These are phyloP conservation scores for Drosophila miranda DNA, from an alignment of 1,140 invertebrate genomes.

Conservation along the genomic window DNA sequence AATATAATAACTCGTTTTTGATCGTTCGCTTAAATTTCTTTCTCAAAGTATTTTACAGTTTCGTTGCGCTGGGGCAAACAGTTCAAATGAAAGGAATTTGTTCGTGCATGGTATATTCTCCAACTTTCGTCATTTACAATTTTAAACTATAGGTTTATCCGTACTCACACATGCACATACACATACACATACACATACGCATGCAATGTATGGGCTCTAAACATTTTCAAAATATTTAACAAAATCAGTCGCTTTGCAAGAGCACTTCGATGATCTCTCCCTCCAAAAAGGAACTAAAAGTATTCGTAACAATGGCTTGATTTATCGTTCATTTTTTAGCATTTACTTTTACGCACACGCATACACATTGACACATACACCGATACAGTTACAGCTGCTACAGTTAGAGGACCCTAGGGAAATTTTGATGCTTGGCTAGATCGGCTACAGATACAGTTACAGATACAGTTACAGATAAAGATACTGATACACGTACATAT, in stretches of 20 bases:
- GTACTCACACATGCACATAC: constrained; percentile 16
- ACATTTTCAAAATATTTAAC: constrained; percentile 70
- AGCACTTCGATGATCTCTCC: constrained; percentile 27
- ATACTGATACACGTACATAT: constrained; percentile 64
- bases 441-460: constrained; percentile 54
- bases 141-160: constrained; percentile 59
- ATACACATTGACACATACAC: constrained; percentile 62
- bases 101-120: constrained; percentile 72
- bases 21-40: constrained; percentile 46
- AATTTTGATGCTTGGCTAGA: constrained; percentile 68
- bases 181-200: constrained; percentile 36
- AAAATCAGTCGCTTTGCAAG: constrained; percentile 73
- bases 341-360: constrained; percentile 59
- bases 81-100: constrained; percentile 80
- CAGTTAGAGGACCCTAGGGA: constrained; percentile 32
- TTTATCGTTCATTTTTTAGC: constrained; percentile 42
- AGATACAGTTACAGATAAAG: background rate
- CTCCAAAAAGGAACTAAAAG: constrained; percentile 72
- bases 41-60: constrained; percentile 64
- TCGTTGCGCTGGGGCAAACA: constrained; percentile 34
- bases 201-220: constrained; percentile 26
- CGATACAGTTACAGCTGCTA: constrained; percentile 32
- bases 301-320: constrained; percentile 55
- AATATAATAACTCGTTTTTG: constrained; percentile 35
- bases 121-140: constrained; percentile 56